Percentiles rank a stretch among this genome's conserved stretches.
These are phyloP conservation scores for Pyxicephalus adspersus DNA, from an alignment of 2,113 vertebrate genomes.

Conservation along the genomic window DNA sequence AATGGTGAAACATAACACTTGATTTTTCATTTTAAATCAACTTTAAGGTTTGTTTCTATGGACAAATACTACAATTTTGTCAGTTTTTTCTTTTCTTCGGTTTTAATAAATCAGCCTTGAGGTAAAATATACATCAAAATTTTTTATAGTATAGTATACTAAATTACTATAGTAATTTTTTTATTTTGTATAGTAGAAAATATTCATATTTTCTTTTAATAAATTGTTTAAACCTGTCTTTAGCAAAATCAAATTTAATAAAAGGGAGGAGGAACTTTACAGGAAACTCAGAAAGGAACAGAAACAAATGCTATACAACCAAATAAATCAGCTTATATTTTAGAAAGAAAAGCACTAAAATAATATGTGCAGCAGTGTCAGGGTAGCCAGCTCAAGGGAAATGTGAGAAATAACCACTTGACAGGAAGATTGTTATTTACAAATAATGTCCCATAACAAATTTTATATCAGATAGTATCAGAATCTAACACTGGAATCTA, in stretches of 20 bases:
- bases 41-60: no score
- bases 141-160: no score
- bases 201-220: neutral
- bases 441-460: constrained; percentile 20
- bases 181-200: no score
- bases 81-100: no score
- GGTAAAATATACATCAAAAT: no score
- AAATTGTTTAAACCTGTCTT: neutral
- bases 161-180: no score
- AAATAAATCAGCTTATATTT: constrained; percentile 3
- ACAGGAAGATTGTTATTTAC: constrained; percentile 29
- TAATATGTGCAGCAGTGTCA: constrained; percentile 12
- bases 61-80: no score
- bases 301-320: neutral
- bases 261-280: neutral
- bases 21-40: no score
- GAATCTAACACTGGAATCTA: no score
- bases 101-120: no score
- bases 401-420: constrained; percentile 26
- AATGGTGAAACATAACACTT: no score
- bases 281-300: neutral
- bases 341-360: constrained; percentile 13
- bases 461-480: neutral
- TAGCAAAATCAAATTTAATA: neutral
- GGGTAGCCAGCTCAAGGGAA: neutral